Base-by-base conservation (phyloP, 23 tunicate genomes). In the Trididemnum miniatum region DNA sequence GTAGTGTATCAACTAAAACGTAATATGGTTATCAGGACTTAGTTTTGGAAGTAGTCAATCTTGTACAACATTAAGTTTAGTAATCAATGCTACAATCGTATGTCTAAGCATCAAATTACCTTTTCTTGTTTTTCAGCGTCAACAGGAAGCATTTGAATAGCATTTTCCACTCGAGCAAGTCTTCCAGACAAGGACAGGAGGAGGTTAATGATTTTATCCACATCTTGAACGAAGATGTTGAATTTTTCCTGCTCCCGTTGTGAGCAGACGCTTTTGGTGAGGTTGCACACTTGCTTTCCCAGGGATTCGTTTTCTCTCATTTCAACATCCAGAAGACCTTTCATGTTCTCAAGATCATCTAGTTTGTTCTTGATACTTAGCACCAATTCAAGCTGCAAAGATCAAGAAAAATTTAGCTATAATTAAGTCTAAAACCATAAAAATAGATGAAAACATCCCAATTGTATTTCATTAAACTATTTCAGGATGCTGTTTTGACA, bases 141-240 rank as follows among this genome's bases (percentile, higher is more conserved):
- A 9, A 26, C 20, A 2, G 73, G 76, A 65, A 80, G 84, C 84
- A 80, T 80, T 34, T 80, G 85, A 23, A 89, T 38, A 4, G 95
- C 79, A 35, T 89, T 89, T 59, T 89, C 95, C 1, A 89, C 95
- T 31, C 95, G 51, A 5, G 85, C 81, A 3, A 89, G 29, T 71
- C 95, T 69, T 59, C 85, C 89, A 28, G 85, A 78, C n/a, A 89
- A 28, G 30, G 95, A 89, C 12, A 89, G 74, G 22, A 84, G 71
- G 38, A 89, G 75, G 32, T 89, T 89, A 62, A 89, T 66, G 72
- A 89, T 89, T 31, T 89, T 89, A 52, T 89, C 95, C 50, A 89
- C 88, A n/a, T 89, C 95, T n/a, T 81, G 76, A 20, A 84, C 95
- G 51, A 89, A 89, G 34, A 80, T 69, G 57, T 79, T 79, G 85